These are phyloP conservation scores for Maccullochella peelii DNA, from an alignment of 2,113 vertebrate genomes.

Conservation along the genomic window DNA sequence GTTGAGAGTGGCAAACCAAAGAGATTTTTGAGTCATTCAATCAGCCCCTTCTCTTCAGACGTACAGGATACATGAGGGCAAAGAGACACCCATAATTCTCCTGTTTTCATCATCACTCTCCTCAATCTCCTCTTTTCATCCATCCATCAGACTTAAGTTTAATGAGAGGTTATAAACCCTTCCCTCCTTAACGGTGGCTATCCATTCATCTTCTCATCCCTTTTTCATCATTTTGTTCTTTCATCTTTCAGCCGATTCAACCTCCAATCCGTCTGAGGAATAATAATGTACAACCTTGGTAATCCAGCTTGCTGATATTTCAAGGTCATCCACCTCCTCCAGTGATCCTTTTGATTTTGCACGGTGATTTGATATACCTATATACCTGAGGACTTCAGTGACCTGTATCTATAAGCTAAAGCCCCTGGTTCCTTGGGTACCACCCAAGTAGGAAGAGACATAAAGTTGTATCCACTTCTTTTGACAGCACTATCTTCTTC, in stretches of 20 bases:
- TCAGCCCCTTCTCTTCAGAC: conserved; percentile 40
- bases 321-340: conserved; percentile 64
- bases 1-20: conserved; percentile 49
- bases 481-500: neutral
- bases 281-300: conserved; percentile 70
- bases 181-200: conserved; percentile 45
- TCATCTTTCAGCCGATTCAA: conserved; percentile 59
- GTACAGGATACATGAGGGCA: conserved; percentile 42
- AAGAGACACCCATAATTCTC: conserved; percentile 50
- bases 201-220: conserved; percentile 73
- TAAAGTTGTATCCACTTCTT: neutral
- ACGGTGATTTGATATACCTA: conserved; percentile 26
- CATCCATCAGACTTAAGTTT: conserved; percentile 69
- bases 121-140: conserved; percentile 64
- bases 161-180: conserved; percentile 74
- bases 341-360: conserved; percentile 46
- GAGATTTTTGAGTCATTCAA: conserved; percentile 57
- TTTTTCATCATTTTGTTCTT: conserved; percentile 68
- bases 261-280: conserved; percentile 52
- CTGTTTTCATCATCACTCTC: conserved; percentile 56
- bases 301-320: conserved; percentile 61
- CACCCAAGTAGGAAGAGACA: conserved; percentile 4
- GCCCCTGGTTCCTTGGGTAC: neutral
- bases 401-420: neutral
- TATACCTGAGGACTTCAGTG: conserved; percentile 23